Evolutionary conservation across 2,797 vertebrate genomes (phyloP).

Genomic region (Tiaroga cobitis): DNA sequence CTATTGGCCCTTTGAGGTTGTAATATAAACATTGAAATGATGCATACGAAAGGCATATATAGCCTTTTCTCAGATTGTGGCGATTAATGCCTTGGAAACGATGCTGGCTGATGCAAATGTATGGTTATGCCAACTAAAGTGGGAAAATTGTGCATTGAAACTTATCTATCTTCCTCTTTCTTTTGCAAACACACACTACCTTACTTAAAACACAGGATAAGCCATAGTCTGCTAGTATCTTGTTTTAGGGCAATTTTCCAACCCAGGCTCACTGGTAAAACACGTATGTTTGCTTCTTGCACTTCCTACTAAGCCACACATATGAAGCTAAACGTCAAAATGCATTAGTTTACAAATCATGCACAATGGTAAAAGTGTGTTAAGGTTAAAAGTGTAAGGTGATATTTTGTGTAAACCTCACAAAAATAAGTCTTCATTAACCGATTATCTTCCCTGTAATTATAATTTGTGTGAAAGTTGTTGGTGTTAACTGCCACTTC

Average conservation of each 20-base stretch:
- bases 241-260: background rate
- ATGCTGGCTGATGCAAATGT: background rate
- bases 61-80: background rate
- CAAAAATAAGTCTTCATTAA: background rate
- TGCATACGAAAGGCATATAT: background rate
- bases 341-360: background rate
- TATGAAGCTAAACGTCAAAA: background rate
- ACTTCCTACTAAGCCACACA: background rate
- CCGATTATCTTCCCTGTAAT: too few species aligned
- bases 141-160: background rate
- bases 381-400: background rate
- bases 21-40: slow-evolving; percentile 16
- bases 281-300: background rate
- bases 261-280: background rate
- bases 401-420: too few species aligned
- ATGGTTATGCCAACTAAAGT: slow-evolving; percentile 9
- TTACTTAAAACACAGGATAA: background rate
- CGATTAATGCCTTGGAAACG: background rate
- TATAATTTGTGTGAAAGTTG: background rate
- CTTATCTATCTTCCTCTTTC: background rate
- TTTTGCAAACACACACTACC: background rate
- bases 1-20: slow-evolving; percentile 28
- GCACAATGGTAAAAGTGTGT: background rate
- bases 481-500: background rate
- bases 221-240: background rate